These are phyloP conservation scores for Hirtodrosophila alboralis DNA, from an alignment of 2,888 invertebrate genomes.

Conservation along the genomic window DNA sequence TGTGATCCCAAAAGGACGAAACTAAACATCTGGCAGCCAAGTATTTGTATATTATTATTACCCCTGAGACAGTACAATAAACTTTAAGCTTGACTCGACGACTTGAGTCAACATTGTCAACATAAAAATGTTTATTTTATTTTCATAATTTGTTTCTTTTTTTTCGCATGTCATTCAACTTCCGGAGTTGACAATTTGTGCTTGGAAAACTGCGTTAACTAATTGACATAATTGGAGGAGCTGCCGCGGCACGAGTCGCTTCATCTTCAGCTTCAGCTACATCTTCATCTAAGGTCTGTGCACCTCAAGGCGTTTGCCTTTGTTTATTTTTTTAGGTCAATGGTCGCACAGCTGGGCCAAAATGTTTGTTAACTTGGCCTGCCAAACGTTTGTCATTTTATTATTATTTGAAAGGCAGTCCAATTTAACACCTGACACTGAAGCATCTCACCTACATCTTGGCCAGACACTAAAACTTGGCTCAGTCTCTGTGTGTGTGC, in stretches of 20 bases:
- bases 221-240: constrained; percentile 1
- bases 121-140: constrained; percentile 23
- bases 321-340: constrained; percentile 66
- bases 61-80: too few relatives aligned
- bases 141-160: constrained; percentile 11
- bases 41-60: too few relatives aligned
- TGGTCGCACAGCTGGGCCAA: constrained; percentile 56
- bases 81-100: not conserved
- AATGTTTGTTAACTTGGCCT: constrained; percentile 55
- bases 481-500: constrained; percentile 32
- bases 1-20: constrained; percentile 29
- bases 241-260: constrained; percentile 37
- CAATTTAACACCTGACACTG: constrained; percentile 73
- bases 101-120: constrained; percentile 6
- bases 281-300: constrained; percentile 39
- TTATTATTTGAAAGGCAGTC: constrained; percentile 55
- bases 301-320: constrained; percentile 37
- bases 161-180: constrained; percentile 66
- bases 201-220: constrained; percentile 37
- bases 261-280: too few relatives aligned
- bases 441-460: too few relatives aligned
- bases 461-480: constrained; percentile 6
- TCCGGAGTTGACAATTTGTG: constrained; percentile 37
- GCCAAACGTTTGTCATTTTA: constrained; percentile 47
- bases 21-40: constrained; percentile 9